Evolutionary conservation across 2,888 invertebrate species (phyloP), one percentile per base, ranked within the genome.

Genomic region (Andrena flavipes): DNA sequence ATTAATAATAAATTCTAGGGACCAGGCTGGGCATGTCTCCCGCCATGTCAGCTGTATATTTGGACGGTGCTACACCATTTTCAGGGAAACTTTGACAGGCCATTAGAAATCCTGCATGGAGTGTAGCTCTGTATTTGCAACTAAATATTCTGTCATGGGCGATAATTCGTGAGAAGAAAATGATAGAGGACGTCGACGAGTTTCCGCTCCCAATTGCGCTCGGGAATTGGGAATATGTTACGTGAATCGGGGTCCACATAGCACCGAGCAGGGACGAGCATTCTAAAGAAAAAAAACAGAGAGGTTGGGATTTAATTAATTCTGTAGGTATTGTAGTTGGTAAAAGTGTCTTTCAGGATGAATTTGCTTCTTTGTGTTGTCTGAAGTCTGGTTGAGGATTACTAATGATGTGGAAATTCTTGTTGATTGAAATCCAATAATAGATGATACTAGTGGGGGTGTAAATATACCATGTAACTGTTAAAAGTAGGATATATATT

Each of bases 1-100:
- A 56, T 56, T 56, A 56, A 56, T 56, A 56, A 26, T 26, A 56
- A 56, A 56, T 56, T 56, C 26, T 26, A 26, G 56, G 4, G 56
- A 10, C 56, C 23, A 56, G 23, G 23, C 23, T 60, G 60, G 13
- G 16, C 26, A 6, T 10, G 4, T 60, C 60, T 60, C 29, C 16
- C 29, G 26, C 56, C 1, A 26, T 56, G 23, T 56, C 56, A 23
- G 56, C 8, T 23, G 56, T 23, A 3, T 23, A 56, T 56, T 56
- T 23, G 23, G 56, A 26, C 8, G 56, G 13, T 56, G 13, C 56
- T 56, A 26, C 10, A 10, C 56, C 56, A 56, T 56, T 56, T 56
- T 23, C 10, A 8, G 56, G 26, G 56, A 23, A 56, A 56, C 56
- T 56, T 26, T 26, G 56, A 56, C 23, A 23, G 23, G 56, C 23